phyloP scores from a whole-genome alignment of 1,140 invertebrate genomes.

The Nixonia krombeini region DNA sequence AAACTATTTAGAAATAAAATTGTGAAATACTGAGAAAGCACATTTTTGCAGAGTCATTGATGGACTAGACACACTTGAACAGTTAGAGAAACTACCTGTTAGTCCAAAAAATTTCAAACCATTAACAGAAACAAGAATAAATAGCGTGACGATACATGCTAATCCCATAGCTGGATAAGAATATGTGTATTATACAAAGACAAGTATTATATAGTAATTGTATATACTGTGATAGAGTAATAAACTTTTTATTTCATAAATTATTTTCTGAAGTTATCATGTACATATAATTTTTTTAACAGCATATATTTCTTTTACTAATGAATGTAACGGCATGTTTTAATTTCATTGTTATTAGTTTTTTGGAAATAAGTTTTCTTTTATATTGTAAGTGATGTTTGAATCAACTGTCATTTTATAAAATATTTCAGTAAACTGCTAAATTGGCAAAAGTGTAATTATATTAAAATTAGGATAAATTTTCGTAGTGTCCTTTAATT shows the following conservation, averaged over 20 bases:
- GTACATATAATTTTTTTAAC: no score
- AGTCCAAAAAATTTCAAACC: constrained; percentile 94
- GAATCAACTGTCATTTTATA: constrained; percentile 5
- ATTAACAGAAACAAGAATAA: constrained; percentile 86
- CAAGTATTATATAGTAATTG: background rate
- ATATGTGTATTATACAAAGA: background rate
- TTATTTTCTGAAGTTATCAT: background rate
- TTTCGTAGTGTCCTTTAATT: constrained; percentile 50
- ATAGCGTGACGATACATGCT: constrained; percentile 93
- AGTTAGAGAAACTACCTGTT: constrained; percentile 95
- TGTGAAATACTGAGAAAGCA: no score
- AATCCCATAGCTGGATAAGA: constrained; percentile 89
- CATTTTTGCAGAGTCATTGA: constrained; percentile 92
- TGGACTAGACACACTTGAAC: constrained; percentile 95
- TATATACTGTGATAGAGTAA: background rate
- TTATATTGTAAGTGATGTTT: constrained; percentile 9
- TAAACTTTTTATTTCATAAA: background rate
- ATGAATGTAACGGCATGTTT: no score
- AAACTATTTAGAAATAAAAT: no score
- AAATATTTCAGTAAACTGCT: background rate
- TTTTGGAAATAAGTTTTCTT: no score
- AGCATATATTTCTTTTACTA: no score
- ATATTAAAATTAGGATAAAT: constrained; percentile 11
- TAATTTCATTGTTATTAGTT: no score
- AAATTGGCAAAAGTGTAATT: background rate